Conservation (phyloP, 2,888 invertebrate genomes). For the Abscondita cerata region DNA sequence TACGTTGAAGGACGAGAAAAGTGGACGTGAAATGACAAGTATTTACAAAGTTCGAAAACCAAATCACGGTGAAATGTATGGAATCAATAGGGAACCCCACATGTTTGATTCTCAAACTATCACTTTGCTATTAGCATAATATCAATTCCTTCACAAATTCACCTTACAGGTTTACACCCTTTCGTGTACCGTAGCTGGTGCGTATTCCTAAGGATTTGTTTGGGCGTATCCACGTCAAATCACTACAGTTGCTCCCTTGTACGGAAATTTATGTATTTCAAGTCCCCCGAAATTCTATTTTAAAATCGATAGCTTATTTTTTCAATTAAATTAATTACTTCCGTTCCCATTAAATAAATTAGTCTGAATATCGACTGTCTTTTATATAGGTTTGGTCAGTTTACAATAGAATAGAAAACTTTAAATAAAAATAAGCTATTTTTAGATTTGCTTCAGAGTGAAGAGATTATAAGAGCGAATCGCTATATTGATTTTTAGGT, state of each 20-base stretch:
- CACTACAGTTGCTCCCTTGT: not conserved
- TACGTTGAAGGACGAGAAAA: constrained; percentile 1
- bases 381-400: constrained; percentile 5
- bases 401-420: not conserved
- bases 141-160: constrained; percentile 6
- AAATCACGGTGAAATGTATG: not conserved
- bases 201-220: not conserved
- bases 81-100: not conserved
- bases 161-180: constrained; percentile 5
- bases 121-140: constrained; percentile 7
- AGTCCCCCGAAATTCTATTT: not conserved
- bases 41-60: constrained; percentile 1
- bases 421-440: constrained; percentile 10
- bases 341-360: constrained; percentile 1
- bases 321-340: constrained; percentile 9
- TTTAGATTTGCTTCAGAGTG: constrained; percentile 3
- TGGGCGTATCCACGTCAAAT: constrained; percentile 1
- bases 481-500: constrained; percentile 1
- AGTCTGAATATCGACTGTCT: not conserved
- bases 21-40: constrained; percentile 5
- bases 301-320: not conserved
- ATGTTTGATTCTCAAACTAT: constrained; percentile 7
- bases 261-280: not conserved
- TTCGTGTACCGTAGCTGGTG: not conserved
- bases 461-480: constrained; percentile 8